phyloP scores from a whole-genome alignment of 2,113 vertebrate species.

The Todiramphus chloris region DNA sequence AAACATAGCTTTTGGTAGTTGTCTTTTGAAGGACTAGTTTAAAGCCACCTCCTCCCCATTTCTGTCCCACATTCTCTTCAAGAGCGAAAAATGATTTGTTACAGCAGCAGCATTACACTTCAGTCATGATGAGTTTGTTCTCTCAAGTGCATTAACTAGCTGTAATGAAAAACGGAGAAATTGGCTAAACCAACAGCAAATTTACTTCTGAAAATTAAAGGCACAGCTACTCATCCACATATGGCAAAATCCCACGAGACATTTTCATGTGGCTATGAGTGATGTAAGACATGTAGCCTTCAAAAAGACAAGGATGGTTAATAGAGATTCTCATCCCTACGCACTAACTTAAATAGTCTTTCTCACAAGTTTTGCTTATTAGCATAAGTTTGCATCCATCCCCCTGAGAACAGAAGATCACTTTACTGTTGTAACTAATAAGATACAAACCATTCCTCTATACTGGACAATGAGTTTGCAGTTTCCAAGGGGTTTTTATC shows the following conservation, averaged over 20 bases:
- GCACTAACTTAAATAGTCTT: not conserved
- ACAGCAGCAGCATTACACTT: slow-evolving; percentile 32
- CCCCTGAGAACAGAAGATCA: not conserved
- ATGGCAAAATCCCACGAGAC: not conserved
- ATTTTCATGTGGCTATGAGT: not conserved
- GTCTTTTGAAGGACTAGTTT: slow-evolving; percentile 29
- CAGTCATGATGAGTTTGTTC: not conserved
- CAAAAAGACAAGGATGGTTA: not conserved
- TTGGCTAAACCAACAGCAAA: slow-evolving; percentile 1
- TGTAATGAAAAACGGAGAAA: not conserved
- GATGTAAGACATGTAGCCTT: not conserved
- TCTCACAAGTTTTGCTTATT: not conserved
- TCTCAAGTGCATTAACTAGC: slow-evolving; percentile 35
- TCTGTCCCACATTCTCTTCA: slow-evolving; percentile 54
- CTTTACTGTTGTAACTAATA: not conserved
- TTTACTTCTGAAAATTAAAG: slow-evolving; percentile 28
- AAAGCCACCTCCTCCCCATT: slow-evolving; percentile 18
- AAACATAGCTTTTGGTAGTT: slow-evolving; percentile 44
- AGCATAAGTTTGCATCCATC: not conserved
- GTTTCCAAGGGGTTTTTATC: not conserved
- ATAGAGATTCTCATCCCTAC: not conserved
- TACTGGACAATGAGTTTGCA: not conserved
- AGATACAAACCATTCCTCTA: slow-evolving; percentile 4
- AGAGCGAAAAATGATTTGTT: slow-evolving; percentile 22
- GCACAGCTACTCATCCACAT: not conserved